Evolutionary conservation across 2,888 invertebrate genomes (phyloP).

Genomic region (Taphrorychus bicolor): DNA sequence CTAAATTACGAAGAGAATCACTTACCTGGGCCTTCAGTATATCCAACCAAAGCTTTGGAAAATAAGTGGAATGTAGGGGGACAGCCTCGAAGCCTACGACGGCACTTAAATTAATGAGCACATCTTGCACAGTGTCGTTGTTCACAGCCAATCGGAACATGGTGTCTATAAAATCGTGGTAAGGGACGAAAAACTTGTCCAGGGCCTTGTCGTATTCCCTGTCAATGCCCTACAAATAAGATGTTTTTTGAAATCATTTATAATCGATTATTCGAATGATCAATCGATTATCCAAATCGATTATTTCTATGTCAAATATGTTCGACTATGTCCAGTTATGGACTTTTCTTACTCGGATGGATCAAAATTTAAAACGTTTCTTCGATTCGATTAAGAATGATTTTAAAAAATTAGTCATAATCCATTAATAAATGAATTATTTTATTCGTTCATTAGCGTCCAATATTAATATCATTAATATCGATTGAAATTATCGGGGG

Average conservation of each 20-base stretch:
- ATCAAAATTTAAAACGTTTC: too few species aligned
- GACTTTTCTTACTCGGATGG: too few species aligned
- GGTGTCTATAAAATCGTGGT: conserved; percentile 88
- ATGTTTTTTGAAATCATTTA: not conserved
- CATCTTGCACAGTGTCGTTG: conserved; percentile 85
- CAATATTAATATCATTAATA: too few species aligned
- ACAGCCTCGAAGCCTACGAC: conserved; percentile 92
- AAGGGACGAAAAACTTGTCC: conserved; percentile 82
- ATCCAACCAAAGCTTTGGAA: conserved; percentile 92
- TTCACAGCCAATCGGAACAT: conserved; percentile 88
- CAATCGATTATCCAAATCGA: not conserved
- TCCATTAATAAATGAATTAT: too few species aligned
- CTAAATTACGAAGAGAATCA: too few species aligned
- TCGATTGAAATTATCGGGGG: too few species aligned
- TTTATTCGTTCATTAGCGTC: too few species aligned
- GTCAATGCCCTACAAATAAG: conserved; percentile 70
- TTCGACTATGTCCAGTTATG: too few species aligned
- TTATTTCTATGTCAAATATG: too few species aligned
- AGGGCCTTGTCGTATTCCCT: conserved; percentile 78
- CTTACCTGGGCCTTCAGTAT: conserved; percentile 77
- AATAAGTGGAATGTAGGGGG: conserved; percentile 85
- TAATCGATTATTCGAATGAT: not conserved
- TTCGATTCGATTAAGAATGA: too few species aligned
- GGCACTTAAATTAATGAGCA: conserved; percentile 84
- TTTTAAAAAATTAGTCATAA: too few species aligned